Percentiles rank a stretch among this genome's conserved stretches.
Evolutionary conservation across 2,888 invertebrate genomes (phyloP).

Genomic region (Dione juno): DNA sequence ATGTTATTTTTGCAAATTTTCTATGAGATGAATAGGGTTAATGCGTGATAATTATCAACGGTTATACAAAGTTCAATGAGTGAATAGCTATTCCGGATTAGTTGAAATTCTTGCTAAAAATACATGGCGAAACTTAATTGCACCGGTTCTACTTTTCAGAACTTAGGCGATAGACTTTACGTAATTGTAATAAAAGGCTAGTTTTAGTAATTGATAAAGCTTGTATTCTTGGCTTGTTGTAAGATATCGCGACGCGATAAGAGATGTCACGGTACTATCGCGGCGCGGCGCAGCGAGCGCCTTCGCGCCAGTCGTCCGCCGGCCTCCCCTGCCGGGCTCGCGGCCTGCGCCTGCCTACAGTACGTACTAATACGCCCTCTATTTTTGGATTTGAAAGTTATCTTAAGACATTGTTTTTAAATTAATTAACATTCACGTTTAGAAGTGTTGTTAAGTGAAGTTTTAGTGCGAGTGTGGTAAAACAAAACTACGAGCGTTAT

Average conservation of each 20-base stretch:
- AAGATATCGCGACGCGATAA: slow-evolving; percentile 43
- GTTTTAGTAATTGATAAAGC: slow-evolving; percentile 26
- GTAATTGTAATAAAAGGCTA: slow-evolving; percentile 5
- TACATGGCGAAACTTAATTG: slow-evolving; percentile 9
- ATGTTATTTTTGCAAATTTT: not conserved
- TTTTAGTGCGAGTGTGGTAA: slow-evolving; percentile 47
- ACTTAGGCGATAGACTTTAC: not conserved
- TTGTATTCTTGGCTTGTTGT: slow-evolving; percentile 27
- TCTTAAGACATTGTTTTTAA: not conserved
- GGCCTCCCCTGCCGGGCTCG: slow-evolving; percentile 51
- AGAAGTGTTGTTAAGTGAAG: slow-evolving; percentile 29
- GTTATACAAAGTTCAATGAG: not conserved
- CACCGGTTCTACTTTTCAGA: not conserved
- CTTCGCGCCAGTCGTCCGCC: slow-evolving; percentile 54
- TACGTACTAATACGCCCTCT: not conserved
- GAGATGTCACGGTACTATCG: slow-evolving; percentile 37
- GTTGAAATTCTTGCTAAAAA: slow-evolving; percentile 10
- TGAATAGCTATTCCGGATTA: not conserved
- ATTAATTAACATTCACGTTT: not conserved
- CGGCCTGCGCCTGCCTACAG: slow-evolving; percentile 27
- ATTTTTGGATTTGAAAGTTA: not conserved
- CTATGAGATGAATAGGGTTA: not conserved
- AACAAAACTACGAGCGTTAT: slow-evolving; percentile 62
- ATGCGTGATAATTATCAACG: not conserved
- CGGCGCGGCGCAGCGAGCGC: slow-evolving; percentile 38